Evolutionary conservation across 2,113 vertebrate species (phyloP), one percentile per base, ranked within the genome.

Genomic region (Polyodon spathula): DNA sequence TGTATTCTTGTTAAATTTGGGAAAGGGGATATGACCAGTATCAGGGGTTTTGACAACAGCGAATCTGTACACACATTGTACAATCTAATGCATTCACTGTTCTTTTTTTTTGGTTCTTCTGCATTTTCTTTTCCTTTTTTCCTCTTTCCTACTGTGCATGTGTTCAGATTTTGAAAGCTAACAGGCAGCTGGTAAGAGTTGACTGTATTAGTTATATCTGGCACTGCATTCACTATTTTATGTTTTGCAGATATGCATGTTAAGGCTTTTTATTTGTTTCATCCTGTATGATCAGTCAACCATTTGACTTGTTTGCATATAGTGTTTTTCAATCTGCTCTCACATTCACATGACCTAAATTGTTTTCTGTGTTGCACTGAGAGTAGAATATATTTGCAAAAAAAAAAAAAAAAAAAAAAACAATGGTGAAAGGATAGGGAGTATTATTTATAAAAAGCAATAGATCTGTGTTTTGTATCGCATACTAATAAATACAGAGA

Each of bases 101-200:
- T 69, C 63, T 60, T 62, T 60, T 60, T 3, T 56, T 55, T 59
- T 44, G 10, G 56, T 53, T 66, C 68, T 78, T 73, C 78, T 87
- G 81, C 77, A 70, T 76, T 71, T 77, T 70, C 81, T 73, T 68
- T 73, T 54, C 69, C 50, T 74, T 76, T 76, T 65, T 71, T 62
- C 71, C 72, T 70, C 51, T 78, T 73, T 79, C 86, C 77, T 70
- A 75, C 86, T 82, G 69, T 92, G 90, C 88, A 88, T 92, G 89
- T 81, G 84, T 66, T 86, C 92, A 93, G 89, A 87, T 94, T 81
- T 89, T 94, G 83, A 90, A 89, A 88, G 81, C 89, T 90, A 93
- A 90, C 88, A 91, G 90, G 79, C 92, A 93, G 83, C 89, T 95
- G 90, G 89, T 95, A 94, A 93, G 91, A 87, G 77, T 81, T 77